Conservation (phyloP, 2,888 invertebrate species). For the Anthophora plumipes region DNA sequence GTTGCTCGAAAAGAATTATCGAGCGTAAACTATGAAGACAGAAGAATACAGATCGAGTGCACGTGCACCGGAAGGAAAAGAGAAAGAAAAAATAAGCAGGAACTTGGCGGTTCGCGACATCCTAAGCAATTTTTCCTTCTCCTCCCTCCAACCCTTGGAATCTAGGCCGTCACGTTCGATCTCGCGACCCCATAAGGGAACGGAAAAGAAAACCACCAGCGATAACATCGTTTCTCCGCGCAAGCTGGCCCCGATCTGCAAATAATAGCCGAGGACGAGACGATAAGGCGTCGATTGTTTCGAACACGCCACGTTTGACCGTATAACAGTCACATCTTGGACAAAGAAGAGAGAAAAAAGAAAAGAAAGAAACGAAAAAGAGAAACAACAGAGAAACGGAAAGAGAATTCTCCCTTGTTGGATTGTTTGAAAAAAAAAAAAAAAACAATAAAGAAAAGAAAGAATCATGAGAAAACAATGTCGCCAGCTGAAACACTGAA, state of each 20-base stretch:
- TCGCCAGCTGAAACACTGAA: background rate
- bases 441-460: no score
- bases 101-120: background rate
- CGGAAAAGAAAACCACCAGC: conserved; percentile 38
- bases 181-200: conserved; percentile 25
- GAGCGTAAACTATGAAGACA: background rate
- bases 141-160: background rate
- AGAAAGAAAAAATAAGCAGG: no score
- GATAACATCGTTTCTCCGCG: conserved; percentile 47
- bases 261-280: conserved; percentile 60
- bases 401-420: background rate
- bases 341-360: background rate
- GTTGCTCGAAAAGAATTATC: background rate
- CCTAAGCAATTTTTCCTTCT: background rate
- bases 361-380: background rate
- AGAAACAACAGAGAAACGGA: background rate
- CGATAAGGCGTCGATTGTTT: conserved; percentile 62
- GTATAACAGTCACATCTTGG: background rate
- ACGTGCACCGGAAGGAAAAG: no score
- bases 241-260: conserved; percentile 57
- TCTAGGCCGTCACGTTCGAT: conserved; percentile 17
- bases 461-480: background rate
- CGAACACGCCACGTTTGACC: conserved; percentile 9
- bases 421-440: background rate
- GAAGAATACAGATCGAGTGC: no score